A percentile compares a stretch with the other conserved stretches of the same genome.
These are phyloP conservation scores for Paelopatides confundens DNA, from an alignment of 53 echinoderm and acorn worm genomes.

Conservation along the genomic window DNA sequence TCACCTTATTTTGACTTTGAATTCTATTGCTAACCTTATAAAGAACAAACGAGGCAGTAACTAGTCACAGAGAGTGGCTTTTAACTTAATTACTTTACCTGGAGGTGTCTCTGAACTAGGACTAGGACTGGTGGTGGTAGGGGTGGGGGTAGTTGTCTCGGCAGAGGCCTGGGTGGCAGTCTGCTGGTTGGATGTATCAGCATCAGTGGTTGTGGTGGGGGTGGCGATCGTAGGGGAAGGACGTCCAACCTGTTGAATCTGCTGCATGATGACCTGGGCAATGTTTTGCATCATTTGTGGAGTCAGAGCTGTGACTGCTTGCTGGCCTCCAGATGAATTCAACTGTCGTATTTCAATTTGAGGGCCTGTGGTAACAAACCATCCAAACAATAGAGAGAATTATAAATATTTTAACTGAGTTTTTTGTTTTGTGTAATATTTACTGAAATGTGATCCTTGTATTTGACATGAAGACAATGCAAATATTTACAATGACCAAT, in stretches of 20 bases:
- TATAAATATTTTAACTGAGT: no score
- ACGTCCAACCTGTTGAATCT: constrained; percentile 69
- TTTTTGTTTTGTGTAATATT: no score
- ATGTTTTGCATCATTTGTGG: constrained; percentile 79
- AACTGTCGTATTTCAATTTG: constrained; percentile 42
- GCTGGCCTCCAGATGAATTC: constrained; percentile 1
- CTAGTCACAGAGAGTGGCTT: no score
- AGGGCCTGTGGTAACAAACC: constrained; percentile 33
- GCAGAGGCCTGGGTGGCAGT: background rate
- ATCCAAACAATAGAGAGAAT: background rate
- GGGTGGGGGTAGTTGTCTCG: constrained; percentile 11
- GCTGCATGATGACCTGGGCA: constrained; percentile 87
- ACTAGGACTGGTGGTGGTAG: background rate
- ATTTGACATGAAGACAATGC: no score
- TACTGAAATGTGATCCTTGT: no score
- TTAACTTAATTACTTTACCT: background rate
- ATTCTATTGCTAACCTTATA: no score
- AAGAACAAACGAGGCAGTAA: no score
- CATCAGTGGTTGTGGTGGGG: constrained; percentile 14
- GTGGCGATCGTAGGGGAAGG: constrained; percentile 5
- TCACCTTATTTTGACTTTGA: no score
- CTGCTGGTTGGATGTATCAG: background rate
- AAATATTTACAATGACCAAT: no score
- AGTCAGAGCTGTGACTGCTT: constrained; percentile 29
- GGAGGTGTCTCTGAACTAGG: background rate